These are phyloP conservation scores for Odobenus rosmarus DNA, from an alignment of 2,113 vertebrate species.

Conservation along the genomic window DNA sequence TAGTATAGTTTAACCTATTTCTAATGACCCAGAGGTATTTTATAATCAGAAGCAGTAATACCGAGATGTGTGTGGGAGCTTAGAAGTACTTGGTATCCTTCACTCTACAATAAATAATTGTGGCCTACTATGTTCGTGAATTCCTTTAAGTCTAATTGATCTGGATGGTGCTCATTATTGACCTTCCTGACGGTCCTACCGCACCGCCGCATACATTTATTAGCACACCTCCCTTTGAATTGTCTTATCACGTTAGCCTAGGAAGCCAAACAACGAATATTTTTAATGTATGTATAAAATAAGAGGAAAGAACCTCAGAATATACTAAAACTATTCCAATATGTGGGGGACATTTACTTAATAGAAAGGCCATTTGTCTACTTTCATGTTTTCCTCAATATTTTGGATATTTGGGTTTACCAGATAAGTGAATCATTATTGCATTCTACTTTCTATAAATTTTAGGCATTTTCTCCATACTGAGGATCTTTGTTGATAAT, in stretches of 20 bases:
- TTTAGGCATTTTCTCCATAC: not conserved
- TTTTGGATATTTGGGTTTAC: conserved; percentile 16
- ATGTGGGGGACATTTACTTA: not conserved
- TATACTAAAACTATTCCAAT: not conserved
- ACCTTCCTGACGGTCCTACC: too few species aligned
- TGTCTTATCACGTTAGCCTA: not conserved
- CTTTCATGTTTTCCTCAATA: not conserved
- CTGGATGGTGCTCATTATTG: not conserved
- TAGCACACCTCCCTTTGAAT: not conserved
- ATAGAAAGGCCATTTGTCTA: not conserved
- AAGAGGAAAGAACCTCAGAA: not conserved
- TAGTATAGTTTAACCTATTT: not conserved
- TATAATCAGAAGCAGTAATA: not conserved
- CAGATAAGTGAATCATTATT: not conserved
- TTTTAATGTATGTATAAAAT: not conserved
- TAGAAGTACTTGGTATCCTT: not conserved
- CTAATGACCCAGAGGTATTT: not conserved
- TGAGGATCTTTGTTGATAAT: not conserved
- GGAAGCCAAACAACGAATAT: conserved; percentile 3
- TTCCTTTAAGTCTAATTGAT: not conserved
- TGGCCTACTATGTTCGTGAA: not conserved
- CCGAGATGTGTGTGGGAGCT: not conserved
- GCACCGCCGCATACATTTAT: not conserved
- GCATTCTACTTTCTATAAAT: not conserved
- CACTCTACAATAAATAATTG: not conserved